phyloP scores from a whole-genome alignment of 1,140 invertebrate species.

The Lamellibrachia luymesi region DNA sequence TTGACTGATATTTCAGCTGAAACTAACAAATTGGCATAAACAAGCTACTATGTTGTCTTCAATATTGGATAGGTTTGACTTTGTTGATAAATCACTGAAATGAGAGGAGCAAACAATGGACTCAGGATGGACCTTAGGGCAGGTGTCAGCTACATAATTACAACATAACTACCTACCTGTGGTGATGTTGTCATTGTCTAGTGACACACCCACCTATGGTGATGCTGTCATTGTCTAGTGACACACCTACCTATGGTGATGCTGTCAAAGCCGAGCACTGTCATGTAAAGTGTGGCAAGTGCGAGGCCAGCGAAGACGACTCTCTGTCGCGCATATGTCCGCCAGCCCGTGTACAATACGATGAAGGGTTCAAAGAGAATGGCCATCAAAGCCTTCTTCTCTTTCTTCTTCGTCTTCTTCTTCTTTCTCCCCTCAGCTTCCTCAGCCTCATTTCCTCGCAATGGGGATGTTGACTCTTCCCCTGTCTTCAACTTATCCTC shows the following conservation, averaged over 20 bases:
- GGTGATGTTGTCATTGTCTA: background rate
- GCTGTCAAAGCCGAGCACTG: constrained; percentile 59
- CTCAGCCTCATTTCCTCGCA: constrained; percentile 18
- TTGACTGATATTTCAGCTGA: too few species aligned
- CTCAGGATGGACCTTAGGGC: too few species aligned
- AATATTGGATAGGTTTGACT: too few species aligned
- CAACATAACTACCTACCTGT: background rate
- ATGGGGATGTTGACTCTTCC: background rate
- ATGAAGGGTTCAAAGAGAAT: constrained; percentile 23
- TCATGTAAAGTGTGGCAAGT: constrained; percentile 59
- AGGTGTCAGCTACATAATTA: too few species aligned
- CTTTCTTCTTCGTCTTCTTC: background rate
- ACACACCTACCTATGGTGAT: constrained; percentile 53
- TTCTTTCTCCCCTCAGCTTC: background rate
- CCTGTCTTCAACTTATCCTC: background rate
- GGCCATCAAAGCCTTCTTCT: background rate
- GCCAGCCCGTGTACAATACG: constrained; percentile 39
- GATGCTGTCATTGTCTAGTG: constrained; percentile 46
- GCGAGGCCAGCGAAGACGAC: constrained; percentile 55
- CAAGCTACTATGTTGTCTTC: too few species aligned
- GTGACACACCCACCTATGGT: constrained; percentile 48
- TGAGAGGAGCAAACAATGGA: too few species aligned
- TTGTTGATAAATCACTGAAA: too few species aligned
- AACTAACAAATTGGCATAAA: too few species aligned
- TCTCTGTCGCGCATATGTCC: constrained; percentile 46